Evolutionary conservation across 23 tunicate species (phyloP).

Genomic region (Halocynthia aurantium): DNA sequence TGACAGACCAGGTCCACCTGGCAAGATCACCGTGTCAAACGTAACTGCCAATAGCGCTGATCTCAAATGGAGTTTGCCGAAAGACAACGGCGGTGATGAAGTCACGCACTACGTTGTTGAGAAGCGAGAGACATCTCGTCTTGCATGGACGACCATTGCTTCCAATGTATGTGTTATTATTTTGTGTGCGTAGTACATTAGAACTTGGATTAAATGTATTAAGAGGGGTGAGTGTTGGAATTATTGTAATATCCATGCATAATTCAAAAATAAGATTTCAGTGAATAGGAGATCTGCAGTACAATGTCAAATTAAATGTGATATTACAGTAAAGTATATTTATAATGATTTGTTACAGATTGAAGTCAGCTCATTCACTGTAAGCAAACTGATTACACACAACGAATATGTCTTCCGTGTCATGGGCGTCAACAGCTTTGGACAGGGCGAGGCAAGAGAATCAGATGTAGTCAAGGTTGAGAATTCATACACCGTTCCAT

Average conservation of each 20-base stretch:
- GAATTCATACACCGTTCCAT: conserved; percentile 70
- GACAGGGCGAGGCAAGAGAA: conserved; percentile 70
- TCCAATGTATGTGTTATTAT: conserved; percentile 34
- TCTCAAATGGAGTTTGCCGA: conserved; percentile 65
- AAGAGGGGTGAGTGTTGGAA: background rate
- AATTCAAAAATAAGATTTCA: background rate
- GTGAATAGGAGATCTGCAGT: background rate
- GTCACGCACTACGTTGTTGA: conserved; percentile 69
- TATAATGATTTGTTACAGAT: background rate
- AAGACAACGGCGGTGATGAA: conserved; percentile 79
- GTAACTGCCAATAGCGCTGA: conserved; percentile 63
- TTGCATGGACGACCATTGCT: conserved; percentile 72
- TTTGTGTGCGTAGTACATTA: background rate
- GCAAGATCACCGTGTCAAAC: conserved; percentile 39
- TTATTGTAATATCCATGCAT: background rate
- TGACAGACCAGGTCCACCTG: conserved; percentile 81
- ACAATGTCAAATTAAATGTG: too few species aligned
- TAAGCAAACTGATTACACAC: conserved; percentile 50
- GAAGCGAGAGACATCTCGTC: conserved; percentile 70
- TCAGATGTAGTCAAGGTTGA: conserved; percentile 62
- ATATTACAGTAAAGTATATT: background rate
- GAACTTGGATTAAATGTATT: background rate
- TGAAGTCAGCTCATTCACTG: conserved; percentile 22
- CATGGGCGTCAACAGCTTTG: conserved; percentile 83
- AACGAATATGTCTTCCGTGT: conserved; percentile 92